phyloP scores from a whole-genome alignment of 2,113 vertebrate species.

The Hystrix brachyura region DNA sequence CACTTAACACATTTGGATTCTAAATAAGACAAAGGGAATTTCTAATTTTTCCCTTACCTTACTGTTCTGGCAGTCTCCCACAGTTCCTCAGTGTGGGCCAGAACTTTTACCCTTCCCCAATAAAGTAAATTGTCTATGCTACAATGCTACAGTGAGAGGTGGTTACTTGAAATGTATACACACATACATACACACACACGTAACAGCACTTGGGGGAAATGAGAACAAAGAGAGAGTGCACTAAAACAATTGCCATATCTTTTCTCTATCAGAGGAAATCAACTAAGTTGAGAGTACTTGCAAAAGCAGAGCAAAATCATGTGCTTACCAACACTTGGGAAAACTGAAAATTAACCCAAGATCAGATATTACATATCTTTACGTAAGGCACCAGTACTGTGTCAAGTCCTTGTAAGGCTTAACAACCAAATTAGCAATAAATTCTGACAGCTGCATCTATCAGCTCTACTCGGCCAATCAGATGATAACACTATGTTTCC shows the following conservation, averaged over 20 bases:
- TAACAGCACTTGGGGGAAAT: not conserved
- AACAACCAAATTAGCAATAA: slow-evolving; percentile 72
- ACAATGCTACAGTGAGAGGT: not conserved
- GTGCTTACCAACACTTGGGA: not conserved
- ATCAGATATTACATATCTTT: not conserved
- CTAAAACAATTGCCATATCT: not conserved
- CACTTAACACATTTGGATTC: not conserved
- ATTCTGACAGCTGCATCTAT: slow-evolving; percentile 58
- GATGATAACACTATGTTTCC: not conserved
- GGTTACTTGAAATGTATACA: not conserved
- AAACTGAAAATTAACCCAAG: not conserved
- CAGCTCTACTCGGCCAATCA: slow-evolving; percentile 41
- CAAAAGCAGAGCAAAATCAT: not conserved
- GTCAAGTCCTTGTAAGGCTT: slow-evolving; percentile 53
- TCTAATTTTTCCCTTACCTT: not conserved
- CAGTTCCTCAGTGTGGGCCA: not conserved
- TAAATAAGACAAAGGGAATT: not conserved
- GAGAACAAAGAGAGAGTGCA: not conserved
- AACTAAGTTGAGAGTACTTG: not conserved
- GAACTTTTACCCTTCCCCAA: not conserved
- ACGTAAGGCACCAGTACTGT: not conserved
- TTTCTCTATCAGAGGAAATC: not conserved
- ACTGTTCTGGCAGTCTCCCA: not conserved
- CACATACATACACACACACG: fast-evolving
- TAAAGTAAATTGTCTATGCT: not conserved